phyloP scores from a whole-genome alignment of 2,113 vertebrate species.

The Tapirus terrestris region DNA sequence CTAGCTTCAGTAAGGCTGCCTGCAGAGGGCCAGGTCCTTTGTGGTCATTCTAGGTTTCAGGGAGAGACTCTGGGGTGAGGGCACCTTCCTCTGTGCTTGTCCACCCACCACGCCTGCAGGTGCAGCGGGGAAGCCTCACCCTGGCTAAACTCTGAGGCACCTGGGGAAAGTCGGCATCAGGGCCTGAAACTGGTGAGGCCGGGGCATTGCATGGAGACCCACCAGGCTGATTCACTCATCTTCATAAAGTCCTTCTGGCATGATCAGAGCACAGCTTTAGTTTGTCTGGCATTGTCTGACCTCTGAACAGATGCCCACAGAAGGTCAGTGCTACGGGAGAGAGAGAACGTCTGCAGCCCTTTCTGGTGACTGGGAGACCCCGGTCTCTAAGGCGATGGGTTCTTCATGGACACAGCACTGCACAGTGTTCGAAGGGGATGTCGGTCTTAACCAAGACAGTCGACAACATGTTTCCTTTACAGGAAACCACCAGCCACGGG shows the following conservation, averaged over 20 bases:
- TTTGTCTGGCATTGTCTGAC: not conserved
- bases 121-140: not conserved
- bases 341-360: not conserved
- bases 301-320: conserved; percentile 42
- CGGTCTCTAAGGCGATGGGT: conserved; percentile 45
- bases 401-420: conserved; percentile 58
- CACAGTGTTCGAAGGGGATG: conserved; percentile 64
- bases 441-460: conserved; percentile 83
- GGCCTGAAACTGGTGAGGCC: not conserved
- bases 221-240: not conserved
- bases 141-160: not conserved
- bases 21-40: not conserved
- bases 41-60: not conserved
- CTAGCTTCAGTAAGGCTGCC: not conserved
- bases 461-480: conserved; percentile 84
- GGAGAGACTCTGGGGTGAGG: not conserved
- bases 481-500: conserved; percentile 83
- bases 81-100: not conserved
- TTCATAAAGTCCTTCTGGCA: not conserved
- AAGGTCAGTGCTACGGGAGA: not conserved
- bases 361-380: not conserved
- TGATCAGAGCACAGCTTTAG: not conserved
- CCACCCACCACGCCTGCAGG: not conserved
- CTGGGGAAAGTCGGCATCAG: not conserved
- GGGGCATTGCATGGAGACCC: not conserved